Evolutionary conservation across 2,797 vertebrate genomes (phyloP), one percentile per base, ranked within the genome.

Genomic region (Sitta carolinensis): DNA sequence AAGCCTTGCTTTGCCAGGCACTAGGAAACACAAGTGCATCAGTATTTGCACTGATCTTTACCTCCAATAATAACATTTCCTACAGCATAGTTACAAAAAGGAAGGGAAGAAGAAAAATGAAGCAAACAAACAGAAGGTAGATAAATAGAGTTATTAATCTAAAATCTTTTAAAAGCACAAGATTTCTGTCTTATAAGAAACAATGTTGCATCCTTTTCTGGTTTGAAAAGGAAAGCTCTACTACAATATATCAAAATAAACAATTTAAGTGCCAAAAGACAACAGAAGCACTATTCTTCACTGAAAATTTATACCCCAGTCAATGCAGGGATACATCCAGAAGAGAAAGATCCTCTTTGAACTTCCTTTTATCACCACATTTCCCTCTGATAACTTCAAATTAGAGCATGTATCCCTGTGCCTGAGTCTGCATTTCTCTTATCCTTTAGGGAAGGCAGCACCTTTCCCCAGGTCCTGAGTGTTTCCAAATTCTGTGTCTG

Each of bases 181-280:
- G 27, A 9, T 38, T 67, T 22, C 25, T 59, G 27, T 40, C 73
- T 83, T 59, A 12, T 11, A n/a, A 78, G 20, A 81, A 91, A 63
- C 2, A 38, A 48, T 0, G 4, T 5, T 0, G 1, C 51, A 55
- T 54, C 19, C n/a, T 29, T 40, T 62, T 52, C 29, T 59, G 18
- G 9, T 69, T 83, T 87, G 62, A 50, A 88, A 92, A 54, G 15
- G 25, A 67, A 85, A 81, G 11, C 12, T 38, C 29, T 36, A 76
- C 69, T n/a, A 51, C 38, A 34, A n/a, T 87, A 59, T 10, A 66
- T 45, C 30, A 84, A 72, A 62, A 89, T 34, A 66, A 94, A 93
- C 22, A 48, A 57, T 48, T n/a, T 29, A 75, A 63, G 16, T 42
- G 38, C 34, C 42, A 61, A 52, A 89, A 93, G 19, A 66, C n/a